phyloP scores from a whole-genome alignment of 2,797 vertebrate species.

The Sebastolobus alascanus region DNA sequence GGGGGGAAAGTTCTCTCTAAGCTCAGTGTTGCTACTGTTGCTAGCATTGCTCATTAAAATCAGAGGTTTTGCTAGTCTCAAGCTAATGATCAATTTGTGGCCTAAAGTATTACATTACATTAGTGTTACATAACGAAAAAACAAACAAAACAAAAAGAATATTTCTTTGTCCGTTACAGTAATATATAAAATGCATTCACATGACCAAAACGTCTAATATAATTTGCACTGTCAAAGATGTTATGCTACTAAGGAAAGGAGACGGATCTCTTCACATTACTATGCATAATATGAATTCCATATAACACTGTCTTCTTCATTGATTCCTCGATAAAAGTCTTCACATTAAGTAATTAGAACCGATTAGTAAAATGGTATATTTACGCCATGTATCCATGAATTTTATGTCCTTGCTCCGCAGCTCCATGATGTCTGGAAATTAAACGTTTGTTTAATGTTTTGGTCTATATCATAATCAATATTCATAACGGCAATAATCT shows the following conservation, averaged over 20 bases:
- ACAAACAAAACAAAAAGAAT: not conserved
- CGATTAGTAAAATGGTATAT: constrained; percentile 41
- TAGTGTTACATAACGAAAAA: not conserved
- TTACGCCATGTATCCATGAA: constrained; percentile 27
- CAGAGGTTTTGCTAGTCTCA: constrained; percentile 14
- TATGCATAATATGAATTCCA: constrained; percentile 15
- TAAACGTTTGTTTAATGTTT: constrained; percentile 43
- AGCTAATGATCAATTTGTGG: constrained; percentile 41
- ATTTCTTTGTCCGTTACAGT: not conserved
- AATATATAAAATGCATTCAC: not conserved
- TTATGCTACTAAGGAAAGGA: not conserved
- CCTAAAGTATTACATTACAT: constrained; percentile 16
- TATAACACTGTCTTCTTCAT: constrained; percentile 25
- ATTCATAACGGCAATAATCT: constrained; percentile 59
- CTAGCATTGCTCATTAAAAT: constrained; percentile 36
- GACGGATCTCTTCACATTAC: not conserved
- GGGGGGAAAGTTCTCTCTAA: not conserved
- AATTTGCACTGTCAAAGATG: not conserved
- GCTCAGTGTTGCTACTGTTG: not conserved
- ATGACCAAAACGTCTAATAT: not conserved
- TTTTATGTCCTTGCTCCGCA: constrained; percentile 37
- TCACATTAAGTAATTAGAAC: constrained; percentile 59
- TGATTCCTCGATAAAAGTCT: constrained; percentile 52
- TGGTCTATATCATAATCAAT: constrained; percentile 66
- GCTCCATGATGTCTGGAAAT: constrained; percentile 34